Evolutionary conservation across 1,140 invertebrate species (phyloP), one percentile per base, ranked within the genome.

Genomic region (Nymphalis io): DNA sequence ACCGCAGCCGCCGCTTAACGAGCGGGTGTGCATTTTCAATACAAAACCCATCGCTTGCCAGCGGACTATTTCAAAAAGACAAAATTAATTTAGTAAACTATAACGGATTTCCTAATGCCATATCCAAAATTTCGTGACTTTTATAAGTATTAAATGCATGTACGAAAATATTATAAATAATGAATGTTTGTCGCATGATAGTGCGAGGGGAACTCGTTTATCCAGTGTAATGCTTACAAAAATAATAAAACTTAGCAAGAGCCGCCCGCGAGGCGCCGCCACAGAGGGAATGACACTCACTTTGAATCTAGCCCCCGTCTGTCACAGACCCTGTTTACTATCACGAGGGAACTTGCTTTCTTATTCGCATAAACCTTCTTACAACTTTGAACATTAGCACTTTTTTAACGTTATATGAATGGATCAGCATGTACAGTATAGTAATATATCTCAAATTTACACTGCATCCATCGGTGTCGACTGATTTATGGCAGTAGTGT

Each of bases 1-100:
- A 89, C 87, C 87, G 77, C 88, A 90, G 86, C 84, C 81, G 80
- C 82, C 80, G 76, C 79, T 79, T 89, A 91, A 89, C 89, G 87
- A 91, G 87, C 81, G 85, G 81, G 77, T 87, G 82, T 86, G 83
- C 85, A 89, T 91, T 89, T 91, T 89, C 86, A 86, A 86, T 87
- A 89, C 80, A 75, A 74, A 74, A 77, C 70, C 71, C 73, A 70
- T 77, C 78, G 74, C 69, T 72, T 77, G 75, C 65, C 69, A 66
- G 61, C 63, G 57, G 63, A 58, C 67, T 68, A 53, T 44, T 65
- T 48, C 63, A 55, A 46, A 66, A 61, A 63, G 63, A 67, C 55
- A 70, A 70, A 64, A 64, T 60, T 40, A 71, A 71, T 39, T 66
- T 61, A 60, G 42, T 60, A 60, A 67, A 59, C 65, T 65, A 65